Conservation (phyloP, 2,113 vertebrate species). For the Chroicocephalus ridibundus region DNA sequence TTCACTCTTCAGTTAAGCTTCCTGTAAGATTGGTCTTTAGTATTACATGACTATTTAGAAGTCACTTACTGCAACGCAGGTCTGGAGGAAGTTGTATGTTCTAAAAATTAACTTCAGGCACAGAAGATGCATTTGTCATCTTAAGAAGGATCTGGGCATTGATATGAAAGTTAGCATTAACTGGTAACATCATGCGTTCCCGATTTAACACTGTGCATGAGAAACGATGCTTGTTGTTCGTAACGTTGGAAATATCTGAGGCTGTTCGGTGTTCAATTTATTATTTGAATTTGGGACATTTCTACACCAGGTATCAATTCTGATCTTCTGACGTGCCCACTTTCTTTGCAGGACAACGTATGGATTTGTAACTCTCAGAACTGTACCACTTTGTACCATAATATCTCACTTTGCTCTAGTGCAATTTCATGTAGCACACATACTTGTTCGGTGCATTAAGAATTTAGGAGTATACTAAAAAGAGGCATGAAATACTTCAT, state of each 20-base stretch:
- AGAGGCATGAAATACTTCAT: not conserved
- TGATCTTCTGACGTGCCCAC: not conserved
- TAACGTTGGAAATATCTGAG: not conserved
- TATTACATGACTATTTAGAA: not conserved
- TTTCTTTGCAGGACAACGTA: not conserved
- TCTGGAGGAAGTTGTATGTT: not conserved
- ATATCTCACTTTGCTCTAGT: not conserved
- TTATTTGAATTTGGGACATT: not conserved
- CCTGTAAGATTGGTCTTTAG: not conserved
- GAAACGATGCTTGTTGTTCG: not conserved
- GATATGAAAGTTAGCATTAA: not conserved
- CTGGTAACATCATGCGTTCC: not conserved
- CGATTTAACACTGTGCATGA: not conserved
- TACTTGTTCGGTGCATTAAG: too few relatives aligned
- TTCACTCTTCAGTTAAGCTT: not conserved
- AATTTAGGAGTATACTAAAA: not conserved
- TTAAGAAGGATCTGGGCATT: not conserved
- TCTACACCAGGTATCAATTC: not conserved
- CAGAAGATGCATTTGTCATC: not conserved
- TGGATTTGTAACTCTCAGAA: not conserved
- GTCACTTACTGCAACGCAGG: not conserved
- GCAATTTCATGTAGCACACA: rapidly evolving
- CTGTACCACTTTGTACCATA: not conserved
- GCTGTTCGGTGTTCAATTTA: not conserved
- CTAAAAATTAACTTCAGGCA: not conserved